Percentiles rank a stretch among this genome's conserved stretches.
Conservation (phyloP, 1,140 invertebrate genomes). For the Ips nitidus region DNA sequence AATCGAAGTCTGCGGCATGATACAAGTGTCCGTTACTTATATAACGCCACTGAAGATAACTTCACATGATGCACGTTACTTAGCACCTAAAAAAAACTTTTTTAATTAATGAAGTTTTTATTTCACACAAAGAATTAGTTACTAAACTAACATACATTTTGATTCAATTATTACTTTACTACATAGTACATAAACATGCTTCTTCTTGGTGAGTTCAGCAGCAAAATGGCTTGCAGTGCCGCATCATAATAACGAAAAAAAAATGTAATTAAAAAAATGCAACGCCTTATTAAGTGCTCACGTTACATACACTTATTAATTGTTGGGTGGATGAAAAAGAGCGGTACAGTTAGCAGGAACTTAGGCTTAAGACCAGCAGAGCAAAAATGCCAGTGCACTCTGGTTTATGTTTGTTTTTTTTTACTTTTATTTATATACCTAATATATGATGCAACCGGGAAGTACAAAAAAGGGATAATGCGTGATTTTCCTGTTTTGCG, state of each 20-base stretch:
- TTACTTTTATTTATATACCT: neutral
- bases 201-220: too few species aligned
- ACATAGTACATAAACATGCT: too few species aligned
- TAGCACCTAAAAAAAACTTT: too few species aligned
- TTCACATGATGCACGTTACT: neutral
- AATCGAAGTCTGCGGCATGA: slow-evolving; percentile 22
- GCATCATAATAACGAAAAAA: neutral
- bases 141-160: too few species aligned
- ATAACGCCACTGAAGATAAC: neutral
- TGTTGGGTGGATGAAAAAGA: slow-evolving; percentile 3
- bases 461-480: too few species aligned
- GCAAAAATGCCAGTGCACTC: slow-evolving; percentile 14
- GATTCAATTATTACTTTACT: too few species aligned
- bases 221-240: too few species aligned
- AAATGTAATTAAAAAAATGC: slow-evolving; percentile 2
- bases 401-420: neutral
- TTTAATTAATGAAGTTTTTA: too few species aligned
- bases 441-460: too few species aligned
- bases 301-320: neutral
- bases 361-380: slow-evolving; percentile 1
- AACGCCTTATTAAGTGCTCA: slow-evolving; percentile 8
- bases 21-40: neutral
- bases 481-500: too few species aligned
- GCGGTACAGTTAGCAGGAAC: slow-evolving; percentile 9
- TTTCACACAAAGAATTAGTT: too few species aligned